Evolutionary conservation across 2,797 vertebrate genomes (phyloP).

Genomic region (Pterois miles): DNA sequence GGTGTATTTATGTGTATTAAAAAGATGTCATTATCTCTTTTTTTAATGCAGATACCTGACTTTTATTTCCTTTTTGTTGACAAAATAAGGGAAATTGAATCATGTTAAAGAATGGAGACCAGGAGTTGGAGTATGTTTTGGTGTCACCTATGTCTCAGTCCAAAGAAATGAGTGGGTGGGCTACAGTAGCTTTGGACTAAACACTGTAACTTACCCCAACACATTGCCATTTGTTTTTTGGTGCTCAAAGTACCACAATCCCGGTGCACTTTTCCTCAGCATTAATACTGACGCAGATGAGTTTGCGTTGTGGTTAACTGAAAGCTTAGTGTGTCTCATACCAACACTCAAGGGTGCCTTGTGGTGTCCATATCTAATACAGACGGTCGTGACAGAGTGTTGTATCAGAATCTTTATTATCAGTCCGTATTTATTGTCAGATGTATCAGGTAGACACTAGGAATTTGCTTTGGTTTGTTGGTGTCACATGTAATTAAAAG

Average conservation of each 20-base stretch:
- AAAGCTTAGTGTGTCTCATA: too few species aligned
- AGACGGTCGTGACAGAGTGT: too few species aligned
- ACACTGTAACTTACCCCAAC: background rate
- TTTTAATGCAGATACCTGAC: background rate
- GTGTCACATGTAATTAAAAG: too few species aligned
- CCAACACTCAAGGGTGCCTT: too few species aligned
- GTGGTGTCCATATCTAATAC: too few species aligned
- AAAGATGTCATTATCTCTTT: background rate
- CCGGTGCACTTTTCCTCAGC: too few species aligned
- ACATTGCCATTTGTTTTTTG: background rate
- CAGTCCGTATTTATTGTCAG: too few species aligned
- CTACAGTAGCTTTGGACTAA: background rate
- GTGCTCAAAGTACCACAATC: background rate
- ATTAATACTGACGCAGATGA: too few species aligned
- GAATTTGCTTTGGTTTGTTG: too few species aligned
- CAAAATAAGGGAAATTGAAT: background rate
- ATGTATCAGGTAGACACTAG: too few species aligned
- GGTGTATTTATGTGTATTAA: slow-evolving; percentile 11
- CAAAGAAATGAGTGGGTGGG: background rate
- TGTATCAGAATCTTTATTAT: too few species aligned
- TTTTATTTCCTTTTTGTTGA: background rate
- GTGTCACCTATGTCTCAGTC: background rate
- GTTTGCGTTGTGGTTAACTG: too few species aligned
- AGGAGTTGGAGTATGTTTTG: background rate
- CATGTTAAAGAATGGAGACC: background rate